Base-by-base conservation (phyloP, 1,140 invertebrate genomes). In the Globodera rostochiensis region DNA sequence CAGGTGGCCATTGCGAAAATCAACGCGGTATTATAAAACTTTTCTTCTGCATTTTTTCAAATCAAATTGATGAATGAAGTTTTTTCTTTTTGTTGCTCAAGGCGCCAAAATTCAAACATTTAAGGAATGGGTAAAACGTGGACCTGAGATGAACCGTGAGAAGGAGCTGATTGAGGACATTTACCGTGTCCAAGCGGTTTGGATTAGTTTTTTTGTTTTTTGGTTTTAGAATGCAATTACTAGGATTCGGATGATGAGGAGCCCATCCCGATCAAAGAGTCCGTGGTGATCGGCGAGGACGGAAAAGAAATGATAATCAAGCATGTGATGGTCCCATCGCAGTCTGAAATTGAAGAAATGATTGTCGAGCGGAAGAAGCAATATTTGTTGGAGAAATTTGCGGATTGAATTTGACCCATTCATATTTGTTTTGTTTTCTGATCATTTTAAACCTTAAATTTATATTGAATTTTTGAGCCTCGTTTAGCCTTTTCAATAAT, bases 351-450 rank as follows among this genome's bases (percentile, higher is more conserved):
- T 60, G 87, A 88, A 70, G 87, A 86, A 49, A 84, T 88, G 80
- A 82, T 88, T 45, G 79, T 88, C 11, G 88, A 89, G 73, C 82
- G 88, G 11, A 88, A 88, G 84, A 88, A 88, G 74, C 88, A 89
- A 73, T 74, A 81, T 82, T 71, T 86, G 53, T 45, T 87, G 46
- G 81, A 83, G 19, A 86, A 86, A 73, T 86, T 84, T 79, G 83
- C 82, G 77, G 83, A 73, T 53, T 83, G 76, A 84, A 64, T 60
- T 36, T 1, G 36, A 36, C 36, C 57, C 15, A 19, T 64, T 64
- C 50, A 19, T 49, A 50, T 50, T 76, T n/a, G 50, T 36, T 47
- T 47, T 75, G 11, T 47, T 53, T 46, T 53, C 19, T 47, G 53
- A 36, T 75, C 36, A 36, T 47, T 53, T 19, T 64, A 50, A 45